Percentiles rank a stretch among this genome's conserved stretches.
These are phyloP conservation scores for Eleginops maclovinus DNA, from an alignment of 2,113 vertebrate species.

Conservation along the genomic window DNA sequence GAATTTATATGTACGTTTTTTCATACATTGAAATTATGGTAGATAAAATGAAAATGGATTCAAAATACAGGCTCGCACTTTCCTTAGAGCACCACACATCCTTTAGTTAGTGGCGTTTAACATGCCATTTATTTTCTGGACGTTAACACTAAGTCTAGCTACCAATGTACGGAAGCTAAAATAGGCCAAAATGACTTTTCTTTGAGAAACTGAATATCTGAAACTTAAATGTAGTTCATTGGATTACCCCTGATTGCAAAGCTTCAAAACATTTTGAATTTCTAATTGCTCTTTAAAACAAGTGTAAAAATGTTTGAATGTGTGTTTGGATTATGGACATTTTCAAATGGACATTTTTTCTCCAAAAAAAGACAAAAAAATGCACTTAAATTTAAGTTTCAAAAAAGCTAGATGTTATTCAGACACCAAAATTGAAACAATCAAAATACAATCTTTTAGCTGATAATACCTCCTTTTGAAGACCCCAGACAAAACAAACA, in stretches of 20 bases:
- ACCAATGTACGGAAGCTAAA: background rate
- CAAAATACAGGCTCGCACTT: background rate
- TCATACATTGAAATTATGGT: background rate
- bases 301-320: background rate
- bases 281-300: background rate
- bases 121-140: background rate
- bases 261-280: background rate
- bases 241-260: background rate
- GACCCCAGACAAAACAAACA: background rate
- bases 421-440: background rate
- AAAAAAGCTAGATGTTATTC: background rate
- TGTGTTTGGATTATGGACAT: background rate
- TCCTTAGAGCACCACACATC: background rate
- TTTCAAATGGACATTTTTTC: background rate
- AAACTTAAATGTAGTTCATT: background rate
- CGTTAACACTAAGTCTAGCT: background rate
- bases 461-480: background rate
- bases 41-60: background rate
- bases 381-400: background rate
- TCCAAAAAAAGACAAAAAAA: background rate
- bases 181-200: background rate
- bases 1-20: background rate
- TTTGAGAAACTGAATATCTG: background rate
- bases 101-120: background rate
- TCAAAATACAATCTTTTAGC: background rate